Evolutionary conservation across 2,888 invertebrate genomes (phyloP), one percentile per base, ranked within the genome.

Genomic region (Ophonus ardosiacus): DNA sequence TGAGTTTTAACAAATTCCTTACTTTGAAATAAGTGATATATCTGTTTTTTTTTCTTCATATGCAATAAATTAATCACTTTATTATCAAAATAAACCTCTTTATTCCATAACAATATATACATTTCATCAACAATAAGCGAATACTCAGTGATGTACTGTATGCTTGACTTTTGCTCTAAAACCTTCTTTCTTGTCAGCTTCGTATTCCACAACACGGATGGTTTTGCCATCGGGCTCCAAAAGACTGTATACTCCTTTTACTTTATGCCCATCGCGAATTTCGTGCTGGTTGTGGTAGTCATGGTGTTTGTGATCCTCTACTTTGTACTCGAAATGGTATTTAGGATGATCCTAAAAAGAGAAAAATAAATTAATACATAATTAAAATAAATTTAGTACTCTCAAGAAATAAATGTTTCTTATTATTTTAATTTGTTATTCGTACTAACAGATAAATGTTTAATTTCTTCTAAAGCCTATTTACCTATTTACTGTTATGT

Each of bases 151-250:
- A 85, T 89, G 89, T 82, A 89, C 89, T 81, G 88, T 88, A 86
- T 89, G 89, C 15, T 89, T 88, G 8, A 90, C 90, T 87, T 89
- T 89, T 74, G 90, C 90, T 81, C 89, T 87, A 87, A 89, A 90
- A 57, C 90, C 90, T 84, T 87, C 87, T 86, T 90, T 90, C 87
- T 90, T 90, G 85, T 90, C 90, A 56, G 90, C 86, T 18, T 88
- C 87, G 86, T 90, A 90, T 83, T 90, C 89, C 6, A 90, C 90
- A 7, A 88, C 87, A 81, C 90, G 89, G 82, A 90, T 87, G 65
- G 89, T 89, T 86, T 90, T 90, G 87, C 90, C 89, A 86, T 90
- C 90, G 17, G 90, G 90, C 86, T 90, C 89, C 84, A 90, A 86
- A 18, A 90, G 87, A 83, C 89, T 90, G 89, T 90, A 90, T 31